Evolutionary conservation across 2,113 vertebrate genomes (phyloP), one percentile per base, ranked within the genome.

Genomic region (Ophthalmolycus amberensis): DNA sequence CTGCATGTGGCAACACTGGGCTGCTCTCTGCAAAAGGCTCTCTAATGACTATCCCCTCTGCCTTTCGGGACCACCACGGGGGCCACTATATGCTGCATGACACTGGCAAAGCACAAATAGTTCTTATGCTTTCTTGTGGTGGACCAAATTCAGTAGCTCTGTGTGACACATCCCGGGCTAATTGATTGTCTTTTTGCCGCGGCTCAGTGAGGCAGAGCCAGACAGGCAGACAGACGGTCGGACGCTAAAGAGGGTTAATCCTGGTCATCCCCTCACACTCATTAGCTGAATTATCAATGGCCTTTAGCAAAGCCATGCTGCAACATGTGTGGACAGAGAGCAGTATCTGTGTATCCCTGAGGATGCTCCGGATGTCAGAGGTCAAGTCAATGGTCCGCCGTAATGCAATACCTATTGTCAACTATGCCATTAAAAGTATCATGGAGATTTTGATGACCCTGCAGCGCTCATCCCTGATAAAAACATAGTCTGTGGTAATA

Each of bases 311-410:
- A 82, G 87, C 76, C 69, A 75, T 6, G n/a, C 66, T 90, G 95
- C 95, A 96, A 95, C 96, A 95, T 86, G 93, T 95, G 94, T 94
- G 94, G 95, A 96, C 74, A 95, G 91, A 96, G 94, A 92, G 90
- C 91, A 70, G 94, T 87, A 88, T 93, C 90, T 77, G 94, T 92
- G 95, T 93, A 91, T 94, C 95, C 94, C 95, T 92, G 93, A 96
- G 97, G 96, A 96, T 95, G 94, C 94, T 89, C 90, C 94, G 92
- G 91, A 91, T 95, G 96, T 96, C 96, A 97, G 92, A 95, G 96
- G 97, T 97, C 96, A 97, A 95, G 95, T 94, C 96, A 96, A 91
- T 94, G 96, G 94, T 94, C 96, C 94, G 95, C 95, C 94, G 96
- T 96, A 94, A 96, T 96, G 94, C 96, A 97, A 96, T 97, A 91